Evolutionary conservation across 2,888 invertebrate species (phyloP).

Genomic region (Mesochorus sp.): DNA sequence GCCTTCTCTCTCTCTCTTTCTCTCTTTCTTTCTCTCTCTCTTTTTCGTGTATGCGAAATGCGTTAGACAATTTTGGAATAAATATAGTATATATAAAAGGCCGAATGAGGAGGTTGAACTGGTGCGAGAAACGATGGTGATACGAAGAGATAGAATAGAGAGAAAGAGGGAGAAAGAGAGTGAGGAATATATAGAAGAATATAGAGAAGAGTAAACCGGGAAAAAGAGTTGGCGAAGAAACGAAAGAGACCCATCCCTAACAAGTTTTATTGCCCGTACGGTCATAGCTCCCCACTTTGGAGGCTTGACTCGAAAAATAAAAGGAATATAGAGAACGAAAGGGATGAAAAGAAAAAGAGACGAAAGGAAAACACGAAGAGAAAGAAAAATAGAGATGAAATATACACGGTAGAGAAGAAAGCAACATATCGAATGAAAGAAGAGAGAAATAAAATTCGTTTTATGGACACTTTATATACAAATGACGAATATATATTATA

Average conservation of each 20-base stretch:
- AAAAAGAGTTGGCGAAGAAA: slow-evolving; percentile 57
- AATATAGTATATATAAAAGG: slow-evolving; percentile 61
- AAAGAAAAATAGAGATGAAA: slow-evolving; percentile 1
- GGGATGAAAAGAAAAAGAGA: slow-evolving; percentile 2
- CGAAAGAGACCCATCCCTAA: slow-evolving; percentile 57
- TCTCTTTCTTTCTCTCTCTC: neutral
- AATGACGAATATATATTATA: too few species aligned
- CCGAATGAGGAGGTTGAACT: slow-evolving; percentile 44
- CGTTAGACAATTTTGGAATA: slow-evolving; percentile 60
- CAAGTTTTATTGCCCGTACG: slow-evolving; percentile 58
- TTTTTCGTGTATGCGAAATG: slow-evolving; percentile 48
- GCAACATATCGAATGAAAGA: neutral
- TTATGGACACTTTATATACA: too few species aligned
- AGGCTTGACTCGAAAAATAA: slow-evolving; percentile 31
- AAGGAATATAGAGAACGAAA: slow-evolving; percentile 10
- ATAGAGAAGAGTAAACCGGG: too few species aligned
- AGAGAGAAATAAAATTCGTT: too few species aligned
- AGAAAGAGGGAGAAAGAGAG: too few species aligned
- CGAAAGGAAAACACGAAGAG: neutral
- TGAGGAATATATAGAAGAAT: too few species aligned
- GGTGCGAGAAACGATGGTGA: slow-evolving; percentile 15
- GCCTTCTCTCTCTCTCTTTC: slow-evolving; percentile 13
- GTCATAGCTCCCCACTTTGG: slow-evolving; percentile 41
- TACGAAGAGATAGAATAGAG: too few species aligned
- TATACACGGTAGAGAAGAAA: neutral